These are phyloP conservation scores for Drosophila bifasciata DNA, from an alignment of 1,140 invertebrate genomes.

Conservation along the genomic window DNA sequence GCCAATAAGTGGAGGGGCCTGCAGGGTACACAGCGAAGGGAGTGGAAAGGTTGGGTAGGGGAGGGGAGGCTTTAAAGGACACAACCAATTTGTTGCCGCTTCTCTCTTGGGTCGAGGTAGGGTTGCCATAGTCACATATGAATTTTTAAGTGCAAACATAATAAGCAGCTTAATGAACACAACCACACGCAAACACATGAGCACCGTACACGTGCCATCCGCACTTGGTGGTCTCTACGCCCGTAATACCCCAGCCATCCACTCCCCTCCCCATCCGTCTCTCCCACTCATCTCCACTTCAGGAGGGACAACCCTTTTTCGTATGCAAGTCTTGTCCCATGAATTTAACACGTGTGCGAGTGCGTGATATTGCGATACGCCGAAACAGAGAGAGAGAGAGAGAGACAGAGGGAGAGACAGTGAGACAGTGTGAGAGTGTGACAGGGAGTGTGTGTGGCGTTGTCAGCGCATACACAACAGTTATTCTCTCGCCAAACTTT, in stretches of 20 bases:
- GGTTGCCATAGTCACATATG: constrained; percentile 75
- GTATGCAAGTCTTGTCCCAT: constrained; percentile 64
- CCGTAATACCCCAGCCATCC: not conserved
- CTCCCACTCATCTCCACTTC: not conserved
- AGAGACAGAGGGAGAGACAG: not conserved
- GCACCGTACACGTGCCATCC: constrained; percentile 47
- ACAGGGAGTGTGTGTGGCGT: not conserved
- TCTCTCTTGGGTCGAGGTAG: constrained; percentile 3
- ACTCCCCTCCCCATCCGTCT: not conserved
- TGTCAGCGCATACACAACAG: constrained; percentile 22
- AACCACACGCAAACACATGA: constrained; percentile 17
- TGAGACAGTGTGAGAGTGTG: not conserved
- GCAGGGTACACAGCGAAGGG: no score
- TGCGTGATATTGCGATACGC: constrained; percentile 20
- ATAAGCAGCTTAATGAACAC: constrained; percentile 82
- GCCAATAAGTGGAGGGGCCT: constrained; percentile 60
- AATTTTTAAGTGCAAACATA: constrained; percentile 83
- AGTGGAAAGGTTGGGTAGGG: not conserved
- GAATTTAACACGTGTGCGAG: constrained; percentile 69
- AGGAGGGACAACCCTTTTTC: constrained; percentile 58
- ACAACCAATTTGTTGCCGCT: constrained; percentile 58
- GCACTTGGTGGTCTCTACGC: constrained; percentile 35
- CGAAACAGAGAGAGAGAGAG: not conserved
- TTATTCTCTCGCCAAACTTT: constrained; percentile 44
- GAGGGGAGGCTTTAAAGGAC: constrained; percentile 43